Percentiles rank a stretch among this genome's conserved stretches.
Conservation (phyloP, 1,140 invertebrate genomes). For the Chymomyza costata region DNA sequence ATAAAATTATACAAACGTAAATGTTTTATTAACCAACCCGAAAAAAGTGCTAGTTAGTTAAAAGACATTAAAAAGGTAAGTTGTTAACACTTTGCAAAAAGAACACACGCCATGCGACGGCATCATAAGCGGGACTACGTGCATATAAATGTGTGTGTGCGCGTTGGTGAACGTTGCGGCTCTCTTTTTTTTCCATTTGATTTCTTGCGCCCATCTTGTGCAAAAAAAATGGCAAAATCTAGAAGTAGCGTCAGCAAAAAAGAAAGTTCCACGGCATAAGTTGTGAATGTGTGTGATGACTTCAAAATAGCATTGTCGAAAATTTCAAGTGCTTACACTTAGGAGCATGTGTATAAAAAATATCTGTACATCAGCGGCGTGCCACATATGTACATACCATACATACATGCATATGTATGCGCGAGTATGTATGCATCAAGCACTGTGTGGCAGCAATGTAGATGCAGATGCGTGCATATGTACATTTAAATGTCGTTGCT, state of each 20-base stretch:
- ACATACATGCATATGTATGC: slow-evolving; percentile 19
- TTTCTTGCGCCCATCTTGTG: slow-evolving; percentile 28
- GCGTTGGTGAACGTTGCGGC: slow-evolving; percentile 11
- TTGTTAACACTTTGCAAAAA: slow-evolving; percentile 5
- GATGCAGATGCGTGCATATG: background rate
- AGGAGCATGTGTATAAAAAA: slow-evolving; percentile 27
- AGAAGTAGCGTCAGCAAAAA: slow-evolving; percentile 68
- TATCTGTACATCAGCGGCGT: slow-evolving; percentile 52
- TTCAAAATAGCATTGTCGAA: slow-evolving; percentile 67
- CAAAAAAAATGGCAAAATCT: slow-evolving; percentile 58
- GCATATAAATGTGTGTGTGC: slow-evolving; percentile 6
- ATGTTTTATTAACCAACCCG: too few relatives aligned
- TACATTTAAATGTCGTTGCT: slow-evolving; percentile 59
- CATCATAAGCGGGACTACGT: slow-evolving; percentile 7
- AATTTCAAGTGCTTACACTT: slow-evolving; percentile 68
- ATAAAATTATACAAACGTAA: too few relatives aligned
- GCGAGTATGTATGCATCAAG: slow-evolving; percentile 18
- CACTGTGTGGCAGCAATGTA: background rate
- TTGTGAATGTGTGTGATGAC: slow-evolving; percentile 51
- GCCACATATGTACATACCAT: slow-evolving; percentile 4
- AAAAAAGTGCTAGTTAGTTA: slow-evolving; percentile 15
- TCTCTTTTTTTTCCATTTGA: too few relatives aligned
- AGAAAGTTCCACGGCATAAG: slow-evolving; percentile 63
- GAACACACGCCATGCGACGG: background rate
- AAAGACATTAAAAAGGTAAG: slow-evolving; percentile 23